These are phyloP conservation scores for Idaea biselata DNA, from an alignment of 2,888 invertebrate genomes.

Conservation along the genomic window DNA sequence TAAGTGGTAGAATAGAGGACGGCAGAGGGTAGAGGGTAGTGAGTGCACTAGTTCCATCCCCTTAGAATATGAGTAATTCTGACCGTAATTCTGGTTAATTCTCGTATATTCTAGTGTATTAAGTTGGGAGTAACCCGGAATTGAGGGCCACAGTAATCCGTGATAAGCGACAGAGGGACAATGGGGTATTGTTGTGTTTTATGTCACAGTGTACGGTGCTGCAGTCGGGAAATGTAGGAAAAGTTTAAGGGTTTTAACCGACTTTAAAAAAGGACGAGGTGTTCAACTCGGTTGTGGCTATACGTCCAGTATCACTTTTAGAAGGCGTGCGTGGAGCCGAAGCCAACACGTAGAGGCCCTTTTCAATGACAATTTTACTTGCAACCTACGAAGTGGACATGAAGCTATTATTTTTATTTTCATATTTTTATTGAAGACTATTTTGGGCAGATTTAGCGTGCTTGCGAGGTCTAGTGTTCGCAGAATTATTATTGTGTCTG, in stretches of 20 bases:
- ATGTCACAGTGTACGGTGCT: slow-evolving; percentile 2
- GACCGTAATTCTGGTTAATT: background rate
- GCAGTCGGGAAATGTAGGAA: background rate
- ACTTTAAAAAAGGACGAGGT: background rate
- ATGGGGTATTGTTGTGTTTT: slow-evolving; percentile 23
- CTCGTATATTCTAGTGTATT: slow-evolving; percentile 4
- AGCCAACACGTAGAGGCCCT: too few species aligned
- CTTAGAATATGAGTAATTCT: background rate
- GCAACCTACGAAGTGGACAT: too few species aligned
- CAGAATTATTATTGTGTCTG: too few species aligned
- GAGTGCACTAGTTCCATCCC: background rate
- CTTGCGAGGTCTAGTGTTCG: too few species aligned
- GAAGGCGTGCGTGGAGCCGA: too few species aligned
- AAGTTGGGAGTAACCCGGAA: slow-evolving; percentile 16
- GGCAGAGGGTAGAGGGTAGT: background rate
- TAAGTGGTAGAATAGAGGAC: background rate
- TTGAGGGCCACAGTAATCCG: slow-evolving; percentile 10
- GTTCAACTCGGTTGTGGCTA: too few species aligned
- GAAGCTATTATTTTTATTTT: too few species aligned
- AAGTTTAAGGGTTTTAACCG: background rate
- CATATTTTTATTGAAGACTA: too few species aligned
- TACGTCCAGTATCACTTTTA: too few species aligned
- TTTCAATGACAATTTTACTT: too few species aligned
- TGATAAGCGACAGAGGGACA: slow-evolving; percentile 22
- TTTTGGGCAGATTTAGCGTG: too few species aligned